Evolutionary conservation across 2,113 vertebrate species (phyloP), one percentile per base, ranked within the genome.

Genomic region (Neolamprologus ventralis): DNA sequence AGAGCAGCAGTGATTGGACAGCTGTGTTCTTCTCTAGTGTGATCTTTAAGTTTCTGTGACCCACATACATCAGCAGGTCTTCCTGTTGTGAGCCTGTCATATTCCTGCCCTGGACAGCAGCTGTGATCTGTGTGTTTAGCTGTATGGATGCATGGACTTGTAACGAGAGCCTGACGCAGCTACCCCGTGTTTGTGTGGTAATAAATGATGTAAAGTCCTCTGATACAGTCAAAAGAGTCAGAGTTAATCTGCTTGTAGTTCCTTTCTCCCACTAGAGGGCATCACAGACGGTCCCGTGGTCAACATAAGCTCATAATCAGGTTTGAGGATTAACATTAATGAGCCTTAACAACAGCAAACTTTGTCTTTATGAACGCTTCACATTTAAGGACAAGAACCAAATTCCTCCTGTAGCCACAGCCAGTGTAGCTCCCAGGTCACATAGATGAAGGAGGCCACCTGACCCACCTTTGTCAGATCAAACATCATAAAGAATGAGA

Each of bases 111-210:
- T 33, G 10, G 12, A 54, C 1, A 45, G 55, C 14, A 2, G 9
- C 37, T 53, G n/a, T 11, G 40, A 28, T 0, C 31, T 75, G 60
- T 60, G 55, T 28, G 17, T 19, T 82, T 54, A 71, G 63, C 45
- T 54, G 10, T 81, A 83, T 54, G 53, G 31, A 83, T 23, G 47
- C 7, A 45, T 8, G 58, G 92, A 86, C 81, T 26, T 89, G 82
- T 90, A 88, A 85, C 35, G 9, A 73, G 82, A 88, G 82, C 80
- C 80, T 88, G 26, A 78, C 47, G 47, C 78, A 88, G 82, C 78
- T 51, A 10, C 7, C 10, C 73, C 35, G 21, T 37, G 23, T 60
- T 35, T 31, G 31, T 80, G 63, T 83, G 3, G 11, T 55, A 23
- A 68, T 53, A 9, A 47, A 82, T 23, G 54, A 7, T 80, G 55